Percentiles rank a stretch among this genome's conserved stretches.
Evolutionary conservation across 2,888 invertebrate genomes (phyloP).

Genomic region (Crocallis elinguaria): DNA sequence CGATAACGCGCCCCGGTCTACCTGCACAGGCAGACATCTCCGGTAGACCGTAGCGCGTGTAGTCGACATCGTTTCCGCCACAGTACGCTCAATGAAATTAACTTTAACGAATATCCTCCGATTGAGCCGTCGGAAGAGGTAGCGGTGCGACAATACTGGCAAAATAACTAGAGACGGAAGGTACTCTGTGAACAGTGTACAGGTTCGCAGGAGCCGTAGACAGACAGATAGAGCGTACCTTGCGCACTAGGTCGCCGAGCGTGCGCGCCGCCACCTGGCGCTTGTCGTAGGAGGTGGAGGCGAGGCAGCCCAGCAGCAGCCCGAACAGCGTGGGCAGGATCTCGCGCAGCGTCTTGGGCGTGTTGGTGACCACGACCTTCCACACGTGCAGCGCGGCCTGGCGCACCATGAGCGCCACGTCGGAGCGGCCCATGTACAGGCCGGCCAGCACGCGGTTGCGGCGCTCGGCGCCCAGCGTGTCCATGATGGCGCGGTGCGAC

Average conservation of each 20-base stretch:
- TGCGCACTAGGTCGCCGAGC: conserved; percentile 97
- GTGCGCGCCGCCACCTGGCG: conserved; percentile 98
- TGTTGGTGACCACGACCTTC: conserved; percentile 98
- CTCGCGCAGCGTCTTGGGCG: conserved; percentile 97
- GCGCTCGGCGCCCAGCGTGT: conserved; percentile 94
- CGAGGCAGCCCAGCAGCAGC: conserved; percentile 95
- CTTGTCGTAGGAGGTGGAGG: conserved; percentile 98
- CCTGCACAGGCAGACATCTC: no score
- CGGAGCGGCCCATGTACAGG: conserved; percentile 98
- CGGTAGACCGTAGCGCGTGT: no score
- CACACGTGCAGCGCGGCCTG: conserved; percentile 99
- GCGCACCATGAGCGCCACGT: conserved; percentile 97
- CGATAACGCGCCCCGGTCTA: no score
- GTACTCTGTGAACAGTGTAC: no score
- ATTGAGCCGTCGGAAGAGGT: no score
- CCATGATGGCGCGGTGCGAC: conserved; percentile 95
- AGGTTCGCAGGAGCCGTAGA: no score
- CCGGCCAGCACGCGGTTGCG: conserved; percentile 97
- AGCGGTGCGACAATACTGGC: neutral
- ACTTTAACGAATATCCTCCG: no score
- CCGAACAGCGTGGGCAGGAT: conserved; percentile 97
- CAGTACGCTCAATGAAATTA: no score
- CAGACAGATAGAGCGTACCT: no score
- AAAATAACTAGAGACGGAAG: no score
- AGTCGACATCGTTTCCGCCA: no score